These are phyloP conservation scores for Glyptemys insculpta DNA, from an alignment of 2,797 vertebrate species.

Conservation along the genomic window DNA sequence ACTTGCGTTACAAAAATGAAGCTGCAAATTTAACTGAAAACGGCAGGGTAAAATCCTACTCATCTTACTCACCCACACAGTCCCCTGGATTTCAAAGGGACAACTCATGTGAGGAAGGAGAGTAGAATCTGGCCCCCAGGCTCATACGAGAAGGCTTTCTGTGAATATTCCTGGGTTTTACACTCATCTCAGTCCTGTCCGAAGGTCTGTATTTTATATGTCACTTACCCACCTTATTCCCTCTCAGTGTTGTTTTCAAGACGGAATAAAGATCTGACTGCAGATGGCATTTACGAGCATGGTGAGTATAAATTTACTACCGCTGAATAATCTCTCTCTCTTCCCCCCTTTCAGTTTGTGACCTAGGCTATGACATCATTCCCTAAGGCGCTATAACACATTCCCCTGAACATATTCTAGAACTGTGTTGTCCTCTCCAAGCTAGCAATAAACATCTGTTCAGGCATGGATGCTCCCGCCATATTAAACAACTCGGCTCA, in stretches of 20 bases:
- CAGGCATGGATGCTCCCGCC: background rate
- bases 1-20: background rate
- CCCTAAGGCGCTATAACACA: background rate
- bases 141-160: background rate
- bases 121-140: too few relatives aligned
- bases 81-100: background rate
- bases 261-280: background rate
- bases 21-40: constrained; percentile 24
- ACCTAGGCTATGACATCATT: background rate
- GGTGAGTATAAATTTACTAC: constrained; percentile 28
- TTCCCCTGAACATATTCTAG: background rate
- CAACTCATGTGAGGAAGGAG: background rate
- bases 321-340: background rate
- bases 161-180: background rate
- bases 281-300: background rate
- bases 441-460: fast-evolving
- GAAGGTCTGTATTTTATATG: background rate
- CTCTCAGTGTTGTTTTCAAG: background rate
- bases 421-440: background rate
- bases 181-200: background rate
- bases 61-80: background rate
- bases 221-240: background rate
- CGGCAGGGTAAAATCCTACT: background rate
- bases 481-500: background rate
- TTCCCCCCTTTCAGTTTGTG: fast-evolving